Evolutionary conservation across 1,140 invertebrate genomes (phyloP), one percentile per base, ranked within the genome.

Genomic region (Halesus radiatus): DNA sequence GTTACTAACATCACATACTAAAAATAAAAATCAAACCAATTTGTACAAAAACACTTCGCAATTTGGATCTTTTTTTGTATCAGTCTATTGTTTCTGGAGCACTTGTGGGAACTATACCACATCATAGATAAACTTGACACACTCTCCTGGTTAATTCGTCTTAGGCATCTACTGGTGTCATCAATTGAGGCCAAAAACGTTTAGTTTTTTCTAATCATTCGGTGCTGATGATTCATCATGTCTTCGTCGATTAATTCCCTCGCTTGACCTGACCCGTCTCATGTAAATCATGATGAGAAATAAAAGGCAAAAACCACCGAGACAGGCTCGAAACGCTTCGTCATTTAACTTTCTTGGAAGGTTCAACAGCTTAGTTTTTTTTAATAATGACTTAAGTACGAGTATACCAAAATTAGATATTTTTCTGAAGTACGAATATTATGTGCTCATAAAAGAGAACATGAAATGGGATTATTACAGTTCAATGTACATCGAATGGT

Each of bases 231-330:
- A 18, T n/a, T 56, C 54, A 45, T 45, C 56, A 15, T 60, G 56
- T 60, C 18, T 22, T 60, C 18, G 56, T 23, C 56, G 23, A 60
- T 60, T 60, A 60, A 13, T 60, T 66, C 16, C 13, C 15, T 66
- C 62, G 22, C n/a, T n/a, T 37, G 62, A 66, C 62, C 26, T n/a
- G 26, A 66, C 22, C 62, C n/a, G 62, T 26, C 22, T n/a, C 62
- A 26, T 32, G 62, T 66, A 66, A 66, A 66, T 66, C 62, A 66
- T 66, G 26, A 66, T 29, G 23, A 66, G 62, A 26, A 60, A 66
- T 66, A 66, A 26, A 66, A 15, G 13, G 32, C 8, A 45, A 45
- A 13, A 45, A 13, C 1, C 37, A 10, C 37, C 37, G 37, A 45
- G 37, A 45, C 7, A 5, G 29, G 15, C 60, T 6, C 60, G 6